Base-by-base conservation (phyloP, 2,888 invertebrate genomes). In the Napeogenes inachia region DNA sequence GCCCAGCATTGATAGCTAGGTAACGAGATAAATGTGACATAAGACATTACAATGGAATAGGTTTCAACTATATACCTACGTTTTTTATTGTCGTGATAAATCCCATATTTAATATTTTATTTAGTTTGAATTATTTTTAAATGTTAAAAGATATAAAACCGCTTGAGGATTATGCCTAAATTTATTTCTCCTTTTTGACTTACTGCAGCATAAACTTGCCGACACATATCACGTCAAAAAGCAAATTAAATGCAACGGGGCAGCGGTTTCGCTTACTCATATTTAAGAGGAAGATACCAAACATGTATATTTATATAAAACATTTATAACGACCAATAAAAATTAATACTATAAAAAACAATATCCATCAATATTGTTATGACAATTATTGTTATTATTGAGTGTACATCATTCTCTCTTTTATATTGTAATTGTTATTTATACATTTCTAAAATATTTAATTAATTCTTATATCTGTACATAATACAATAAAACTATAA, bases 171-270 rank as follows among this genome's bases (percentile, higher is more conserved):
- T 42, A 42, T 42, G 42, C 42, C 42, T 50, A 30, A 30, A 50
- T 50, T 50, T 50, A 30, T 50, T 8, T 50, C 21, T 50, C 4
- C 8, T 50, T 50, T 50, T 50, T 50, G 50, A 50, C 30, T 50
- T 50, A 50, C 60, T 59, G 59, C 62, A 57, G 59, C 62, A 67
- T 65, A 67, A 62, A 67, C 62, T 55, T 60, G 67, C 64, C 62
- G 67, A 67, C 67, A 67, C 64, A 59, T 67, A 67, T 67, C 67
- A 67, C 67, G 64, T 67, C 65, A 67, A 67, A 67, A 67, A 62
- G 65, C 64, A 65, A 67, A 67, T 65, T 67, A 67, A 67, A 67
- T 60, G 64, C 65, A 65, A 65, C 64, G 64, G 59, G 45, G 67
- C 67, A 62, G 62, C 62, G 64, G 67, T 67, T 67, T 67, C 65